Conservation (phyloP, 92 coral and sea anemone genomes). For the Isaurus tuberculatus region DNA sequence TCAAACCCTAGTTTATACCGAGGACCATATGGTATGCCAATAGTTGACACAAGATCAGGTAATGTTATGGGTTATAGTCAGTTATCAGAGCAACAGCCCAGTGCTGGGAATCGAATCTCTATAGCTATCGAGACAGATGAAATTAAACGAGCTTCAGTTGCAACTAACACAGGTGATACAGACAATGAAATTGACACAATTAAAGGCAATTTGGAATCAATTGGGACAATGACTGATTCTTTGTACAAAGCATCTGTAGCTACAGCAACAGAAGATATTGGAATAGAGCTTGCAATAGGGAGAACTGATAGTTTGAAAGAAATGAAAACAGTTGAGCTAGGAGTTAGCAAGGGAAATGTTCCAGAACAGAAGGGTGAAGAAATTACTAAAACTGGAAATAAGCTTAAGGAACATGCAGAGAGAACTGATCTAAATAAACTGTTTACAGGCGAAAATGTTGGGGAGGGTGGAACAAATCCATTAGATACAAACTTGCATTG, state of each 20-base stretch:
- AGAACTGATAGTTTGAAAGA: background rate
- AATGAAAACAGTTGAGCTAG: too few species aligned
- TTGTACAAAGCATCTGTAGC: constrained; percentile 79
- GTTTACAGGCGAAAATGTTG: background rate
- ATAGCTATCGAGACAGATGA: constrained; percentile 83
- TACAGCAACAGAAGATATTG: constrained; percentile 57
- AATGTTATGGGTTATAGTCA: constrained; percentile 41
- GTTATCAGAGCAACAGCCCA: constrained; percentile 42
- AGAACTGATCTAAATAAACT: constrained; percentile 3
- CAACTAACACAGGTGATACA: constrained; percentile 77
- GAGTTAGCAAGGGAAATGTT: background rate
- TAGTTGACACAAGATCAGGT: constrained; percentile 43
- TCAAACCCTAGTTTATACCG: constrained; percentile 43
- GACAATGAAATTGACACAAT: constrained; percentile 22
- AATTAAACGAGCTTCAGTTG: constrained; percentile 74
- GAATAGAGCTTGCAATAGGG: background rate
- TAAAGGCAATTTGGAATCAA: constrained; percentile 60
- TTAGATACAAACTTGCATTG: background rate
- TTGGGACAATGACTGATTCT: constrained; percentile 92
- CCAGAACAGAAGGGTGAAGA: background rate
- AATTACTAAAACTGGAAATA: background rate
- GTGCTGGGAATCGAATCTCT: constrained; percentile 57
- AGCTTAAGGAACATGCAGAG: background rate
- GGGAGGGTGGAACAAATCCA: background rate
- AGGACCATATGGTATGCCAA: constrained; percentile 46